Evolutionary conservation across 92 coral and sea anemone genomes (phyloP).

Genomic region (Phenganax marumi): DNA sequence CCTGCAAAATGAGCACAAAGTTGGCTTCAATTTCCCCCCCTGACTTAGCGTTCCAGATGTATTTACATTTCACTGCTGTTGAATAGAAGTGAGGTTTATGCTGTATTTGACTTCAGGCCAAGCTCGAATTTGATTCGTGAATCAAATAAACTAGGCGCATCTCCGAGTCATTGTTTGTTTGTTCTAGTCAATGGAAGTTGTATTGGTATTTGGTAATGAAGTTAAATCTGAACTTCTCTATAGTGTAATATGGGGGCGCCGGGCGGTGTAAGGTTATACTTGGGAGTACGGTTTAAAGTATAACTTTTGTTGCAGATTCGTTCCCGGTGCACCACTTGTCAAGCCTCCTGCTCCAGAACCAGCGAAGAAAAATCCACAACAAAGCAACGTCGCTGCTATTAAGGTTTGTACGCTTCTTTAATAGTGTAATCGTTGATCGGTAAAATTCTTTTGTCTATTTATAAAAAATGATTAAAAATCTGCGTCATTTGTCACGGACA

Average conservation of each 20-base stretch:
- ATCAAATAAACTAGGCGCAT: no score
- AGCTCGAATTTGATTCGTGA: no score
- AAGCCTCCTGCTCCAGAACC: constrained; percentile 63
- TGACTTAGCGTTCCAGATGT: no score
- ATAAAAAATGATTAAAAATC: neutral
- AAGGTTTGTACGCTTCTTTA: constrained; percentile 59
- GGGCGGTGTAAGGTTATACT: neutral
- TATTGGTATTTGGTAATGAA: no score
- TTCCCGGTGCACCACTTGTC: constrained; percentile 81
- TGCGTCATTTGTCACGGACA: neutral
- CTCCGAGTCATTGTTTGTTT: neutral
- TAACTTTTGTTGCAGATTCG: constrained; percentile 61
- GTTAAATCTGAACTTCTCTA: no score
- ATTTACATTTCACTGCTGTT: no score
- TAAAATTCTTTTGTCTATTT: neutral
- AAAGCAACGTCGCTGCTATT: constrained; percentile 79
- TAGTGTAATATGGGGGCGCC: neutral
- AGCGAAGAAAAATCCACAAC: constrained; percentile 63
- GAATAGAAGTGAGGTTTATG: no score
- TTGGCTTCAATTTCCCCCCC: no score
- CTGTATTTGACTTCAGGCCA: no score
- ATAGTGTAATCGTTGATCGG: neutral
- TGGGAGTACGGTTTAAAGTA: neutral
- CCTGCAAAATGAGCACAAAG: no score
- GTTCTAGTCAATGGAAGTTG: no score